Percentiles rank a stretch among this genome's conserved stretches.
Evolutionary conservation across 2,113 vertebrate genomes (phyloP).

Genomic region (Oceanites oceanicus): DNA sequence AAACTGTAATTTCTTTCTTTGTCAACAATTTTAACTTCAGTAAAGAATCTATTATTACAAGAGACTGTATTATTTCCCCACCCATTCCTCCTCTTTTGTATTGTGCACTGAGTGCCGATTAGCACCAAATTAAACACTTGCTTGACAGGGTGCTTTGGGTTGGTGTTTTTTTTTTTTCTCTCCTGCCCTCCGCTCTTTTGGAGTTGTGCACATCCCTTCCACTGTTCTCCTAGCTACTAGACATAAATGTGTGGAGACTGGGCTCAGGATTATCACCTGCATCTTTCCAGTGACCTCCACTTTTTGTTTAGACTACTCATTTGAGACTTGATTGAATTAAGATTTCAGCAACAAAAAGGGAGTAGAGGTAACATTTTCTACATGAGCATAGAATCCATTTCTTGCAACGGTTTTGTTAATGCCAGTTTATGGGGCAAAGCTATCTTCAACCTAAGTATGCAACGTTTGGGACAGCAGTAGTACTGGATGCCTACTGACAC

Average conservation of each 20-base stretch:
- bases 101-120: not conserved
- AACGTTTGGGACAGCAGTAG: not conserved
- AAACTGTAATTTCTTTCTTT: not conserved
- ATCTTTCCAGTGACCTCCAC: not conserved
- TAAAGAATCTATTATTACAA: not conserved
- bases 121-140: not conserved
- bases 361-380: not conserved
- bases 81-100: not conserved
- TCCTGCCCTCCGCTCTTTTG: not conserved
- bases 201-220: not conserved
- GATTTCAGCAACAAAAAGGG: not conserved
- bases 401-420: not conserved
- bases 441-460: fast-evolving
- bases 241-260: not conserved
- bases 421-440: not conserved
- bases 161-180: fast-evolving
- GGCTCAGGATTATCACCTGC: not conserved
- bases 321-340: not conserved
- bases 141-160: not conserved
- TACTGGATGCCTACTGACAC: not conserved
- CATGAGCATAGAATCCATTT: not conserved
- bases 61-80: not conserved
- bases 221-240: not conserved
- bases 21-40: not conserved
- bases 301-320: not conserved